Base-by-base conservation (phyloP, 2,888 invertebrate genomes). In the Oasisia sp. region DNA sequence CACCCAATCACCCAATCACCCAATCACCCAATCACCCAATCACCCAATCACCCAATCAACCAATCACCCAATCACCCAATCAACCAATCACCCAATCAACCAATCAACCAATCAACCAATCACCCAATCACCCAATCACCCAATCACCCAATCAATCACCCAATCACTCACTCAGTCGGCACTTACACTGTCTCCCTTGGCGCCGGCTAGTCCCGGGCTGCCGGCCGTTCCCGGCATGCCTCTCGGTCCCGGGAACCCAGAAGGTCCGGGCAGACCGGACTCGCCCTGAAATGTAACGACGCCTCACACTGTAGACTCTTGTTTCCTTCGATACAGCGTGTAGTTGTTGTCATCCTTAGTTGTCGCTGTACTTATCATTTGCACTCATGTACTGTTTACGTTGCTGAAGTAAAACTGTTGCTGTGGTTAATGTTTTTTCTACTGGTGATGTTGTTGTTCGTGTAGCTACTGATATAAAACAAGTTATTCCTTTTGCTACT, bases 131-230 rank as follows among this genome's bases (percentile, higher is more conserved):
- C 38, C 38, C 38, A 1, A 38, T 38, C 38, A 38, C 38, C 38
- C 38, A 38, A 38, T 38, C 38, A 38, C 38, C 38, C 38, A 4
- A 2, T 38, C 38, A 4, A 2, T 38, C 38, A 38, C 38, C 38
- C 38, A 38, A 38, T 38, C 38, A 38, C 56, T 56, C 56, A 56
- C 9, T 56, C 56, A 19, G 27, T 91, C 19, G 89, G 0, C 32
- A 58, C 93, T 56, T 38, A 93, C 93, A 14, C 32, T 32, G 32
- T 93, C 94, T 90, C 94, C 94, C 56, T 94, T 94, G 27, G 91
- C 58, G 32, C 93, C 93, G 12, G 92, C 91, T 12, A 45, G 90
- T 32, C 93, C 93, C 12, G 92, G 89, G n/a, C 45, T 32, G 27
- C 93, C 93, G 32, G 92, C 91, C n/a, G 92, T 4, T 38, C 93